These are phyloP conservation scores for Proisotoma minuta DNA, from an alignment of 2,888 invertebrate species.

Conservation along the genomic window DNA sequence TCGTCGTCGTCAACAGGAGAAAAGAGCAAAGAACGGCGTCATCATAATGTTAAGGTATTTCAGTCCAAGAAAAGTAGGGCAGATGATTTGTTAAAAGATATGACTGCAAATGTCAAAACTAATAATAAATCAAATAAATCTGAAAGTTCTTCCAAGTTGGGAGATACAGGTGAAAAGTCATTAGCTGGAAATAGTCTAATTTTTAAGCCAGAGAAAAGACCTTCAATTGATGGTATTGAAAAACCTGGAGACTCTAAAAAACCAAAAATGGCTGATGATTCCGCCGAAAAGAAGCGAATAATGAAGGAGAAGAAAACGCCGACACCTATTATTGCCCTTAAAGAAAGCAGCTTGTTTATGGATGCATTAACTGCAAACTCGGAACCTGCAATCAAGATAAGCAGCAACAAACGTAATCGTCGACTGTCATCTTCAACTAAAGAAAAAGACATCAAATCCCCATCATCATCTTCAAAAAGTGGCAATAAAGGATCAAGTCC, in stretches of 20 bases:
- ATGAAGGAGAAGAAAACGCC: conserved; percentile 50
- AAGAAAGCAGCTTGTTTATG: conserved; percentile 91
- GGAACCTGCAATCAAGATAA: conserved; percentile 46
- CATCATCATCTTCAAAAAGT: neutral
- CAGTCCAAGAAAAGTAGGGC: conserved; percentile 34
- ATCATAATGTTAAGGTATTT: conserved; percentile 38
- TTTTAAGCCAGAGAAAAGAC: conserved; percentile 26
- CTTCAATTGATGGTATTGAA: conserved; percentile 33
- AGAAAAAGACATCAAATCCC: neutral
- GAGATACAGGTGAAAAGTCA: conserved; percentile 1
- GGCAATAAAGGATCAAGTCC: neutral
- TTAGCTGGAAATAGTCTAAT: neutral
- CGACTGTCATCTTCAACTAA: conserved; percentile 10
- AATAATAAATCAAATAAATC: conserved; percentile 10
- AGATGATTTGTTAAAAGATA: conserved; percentile 39
- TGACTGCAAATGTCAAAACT: conserved; percentile 19
- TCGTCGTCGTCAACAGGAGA: no score
- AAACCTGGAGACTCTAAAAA: conserved; percentile 40
- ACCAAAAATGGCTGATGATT: conserved; percentile 25
- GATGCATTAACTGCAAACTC: conserved; percentile 72
- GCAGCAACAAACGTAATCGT: conserved; percentile 68
- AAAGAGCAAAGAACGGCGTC: conserved; percentile 30
- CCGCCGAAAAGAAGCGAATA: conserved; percentile 26
- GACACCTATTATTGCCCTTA: conserved; percentile 48
- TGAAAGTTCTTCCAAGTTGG: conserved; percentile 1